Evolutionary conservation across 2,113 vertebrate genomes (phyloP), one percentile per base, ranked within the genome.

Genomic region (Origma solitaria): DNA sequence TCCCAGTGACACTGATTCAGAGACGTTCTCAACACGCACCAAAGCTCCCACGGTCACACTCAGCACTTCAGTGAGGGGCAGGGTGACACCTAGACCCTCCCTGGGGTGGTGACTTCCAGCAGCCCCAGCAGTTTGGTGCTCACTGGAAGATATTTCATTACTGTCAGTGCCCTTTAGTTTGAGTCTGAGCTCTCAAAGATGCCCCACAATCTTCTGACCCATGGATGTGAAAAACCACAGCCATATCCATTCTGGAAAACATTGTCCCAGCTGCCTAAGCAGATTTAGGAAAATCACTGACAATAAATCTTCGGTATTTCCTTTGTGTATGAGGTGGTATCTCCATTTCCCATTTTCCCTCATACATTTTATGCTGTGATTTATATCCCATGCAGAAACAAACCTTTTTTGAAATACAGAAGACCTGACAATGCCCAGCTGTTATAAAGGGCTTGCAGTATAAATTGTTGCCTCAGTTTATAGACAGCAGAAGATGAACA

Each of bases 1-100:
- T 88, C 44, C 65, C 40, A 6, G 44, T 62, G 13, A 4, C 54
- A 8, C 16, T 9, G 56, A 54, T 30, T 21, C 50, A 42, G 42
- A 0, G 2, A 45, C 1, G 1, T 11, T 56, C 47, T 44, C 58
- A 50, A 8, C 19, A 30, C 1, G 0, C 49, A 19, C 1, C 1
- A 54, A 60, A 82, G 35, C 60, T 75, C 66, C 54, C 10, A 2
- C 18, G 49, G 57, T 9, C 62, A 51, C 33, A 17, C 44, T 27
- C 35, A 68, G 22, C 61, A 12, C 69, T 19, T 54, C 3, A 1
- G 10, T 11, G 57, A 65, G 51, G n/a, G 58, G 40, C 5, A 25
- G 35, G 33, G n/a, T 31, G 57, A 49, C 1, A 5, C 45, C 61
- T 19, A 62, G 61, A 25, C 20, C 44, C 38, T 44, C 49, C 0